Conservation (phyloP, 2,113 vertebrate genomes). For the Oxyruncus cristatus region DNA sequence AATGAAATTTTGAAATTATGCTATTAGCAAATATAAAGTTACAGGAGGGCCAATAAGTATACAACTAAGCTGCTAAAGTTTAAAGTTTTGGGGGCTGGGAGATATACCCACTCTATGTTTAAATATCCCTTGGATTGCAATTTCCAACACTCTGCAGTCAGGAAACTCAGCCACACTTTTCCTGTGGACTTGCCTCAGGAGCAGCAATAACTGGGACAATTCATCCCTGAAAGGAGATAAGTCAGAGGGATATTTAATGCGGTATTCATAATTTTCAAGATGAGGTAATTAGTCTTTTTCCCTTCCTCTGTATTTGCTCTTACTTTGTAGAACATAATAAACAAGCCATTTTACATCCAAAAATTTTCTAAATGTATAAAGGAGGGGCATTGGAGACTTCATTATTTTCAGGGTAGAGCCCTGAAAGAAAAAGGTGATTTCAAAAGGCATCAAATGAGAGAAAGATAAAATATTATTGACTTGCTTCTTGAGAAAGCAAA, state of each 20-base stretch:
- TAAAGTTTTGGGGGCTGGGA: not conserved
- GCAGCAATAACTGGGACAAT: not conserved
- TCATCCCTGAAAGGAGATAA: not conserved
- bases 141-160: not conserved
- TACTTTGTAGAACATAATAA: not conserved
- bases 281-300: accelerated
- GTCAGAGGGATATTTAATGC: not conserved
- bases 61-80: not conserved
- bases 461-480: not conserved
- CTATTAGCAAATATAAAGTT: not conserved
- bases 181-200: not conserved
- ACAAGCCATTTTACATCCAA: not conserved
- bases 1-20: not conserved
- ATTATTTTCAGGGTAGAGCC: not conserved
- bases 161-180: not conserved
- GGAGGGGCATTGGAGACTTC: not conserved
- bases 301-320: not conserved
- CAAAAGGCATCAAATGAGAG: not conserved
- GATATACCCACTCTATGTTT: not conserved
- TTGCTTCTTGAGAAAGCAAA: not conserved
- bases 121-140: not conserved
- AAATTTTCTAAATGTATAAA: not conserved
- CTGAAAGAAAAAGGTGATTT: not conserved
- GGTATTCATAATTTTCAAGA: not conserved
- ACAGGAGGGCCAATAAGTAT: not conserved